Conservation (phyloP, 2,797 vertebrate genomes). For the Ptychadena robeensis region DNA sequence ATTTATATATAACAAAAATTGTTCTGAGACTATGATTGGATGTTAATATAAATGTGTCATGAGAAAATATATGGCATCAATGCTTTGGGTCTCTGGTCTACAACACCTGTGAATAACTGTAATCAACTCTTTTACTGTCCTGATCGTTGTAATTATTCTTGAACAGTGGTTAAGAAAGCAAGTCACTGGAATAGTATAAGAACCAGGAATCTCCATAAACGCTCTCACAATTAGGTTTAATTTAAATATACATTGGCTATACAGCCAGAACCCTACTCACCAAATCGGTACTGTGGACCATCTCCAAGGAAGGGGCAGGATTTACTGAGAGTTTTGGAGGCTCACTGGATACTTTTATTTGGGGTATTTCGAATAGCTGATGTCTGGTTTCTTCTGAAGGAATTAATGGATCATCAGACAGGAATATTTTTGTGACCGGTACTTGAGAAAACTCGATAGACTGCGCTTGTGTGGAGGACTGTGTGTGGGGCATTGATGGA, state of each 20-base stretch:
- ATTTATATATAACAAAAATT: too few species aligned
- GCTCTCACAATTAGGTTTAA: not conserved
- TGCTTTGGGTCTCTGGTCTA: too few species aligned
- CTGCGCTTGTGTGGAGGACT: conserved; percentile 26
- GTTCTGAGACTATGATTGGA: too few species aligned
- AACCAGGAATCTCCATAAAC: not conserved
- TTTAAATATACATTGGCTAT: not conserved
- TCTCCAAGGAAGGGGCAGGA: conserved; percentile 45
- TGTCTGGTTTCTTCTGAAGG: conserved; percentile 40
- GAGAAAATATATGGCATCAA: too few species aligned
- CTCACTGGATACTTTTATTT: conserved; percentile 31
- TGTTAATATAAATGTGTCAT: too few species aligned
- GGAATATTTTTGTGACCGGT: conserved; percentile 39
- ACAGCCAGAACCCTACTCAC: conserved; percentile 60
- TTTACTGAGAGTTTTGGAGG: not conserved
- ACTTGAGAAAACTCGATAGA: not conserved
- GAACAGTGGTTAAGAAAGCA: not conserved
- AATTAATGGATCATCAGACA: not conserved
- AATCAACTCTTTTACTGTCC: not conserved
- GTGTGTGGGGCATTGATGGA: conserved; percentile 3
- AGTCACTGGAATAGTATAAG: too few species aligned
- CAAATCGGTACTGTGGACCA: not conserved
- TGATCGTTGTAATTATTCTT: not conserved
- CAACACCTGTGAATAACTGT: too few species aligned
- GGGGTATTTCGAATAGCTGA: not conserved